Percentiles rank a stretch among this genome's conserved stretches.
Evolutionary conservation across 2,113 vertebrate species (phyloP).

Genomic region (Lonchura striata): DNA sequence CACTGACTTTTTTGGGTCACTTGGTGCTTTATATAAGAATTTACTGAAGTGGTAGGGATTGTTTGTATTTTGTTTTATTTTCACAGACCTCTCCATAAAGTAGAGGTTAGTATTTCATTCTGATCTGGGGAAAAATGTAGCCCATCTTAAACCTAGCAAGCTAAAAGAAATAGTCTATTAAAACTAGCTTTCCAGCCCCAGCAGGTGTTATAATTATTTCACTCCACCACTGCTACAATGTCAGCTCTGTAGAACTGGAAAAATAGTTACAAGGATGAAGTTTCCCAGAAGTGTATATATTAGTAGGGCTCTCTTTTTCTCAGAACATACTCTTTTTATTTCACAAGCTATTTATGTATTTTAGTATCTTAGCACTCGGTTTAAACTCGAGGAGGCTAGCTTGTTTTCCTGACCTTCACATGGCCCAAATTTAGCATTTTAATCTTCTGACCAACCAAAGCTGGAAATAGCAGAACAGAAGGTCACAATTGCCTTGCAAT

Average conservation of each 20-base stretch:
- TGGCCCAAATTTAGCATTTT: slow-evolving; percentile 8
- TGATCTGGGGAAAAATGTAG: not conserved
- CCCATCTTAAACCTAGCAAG: not conserved
- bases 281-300: not conserved
- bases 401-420: not conserved
- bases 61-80: not conserved
- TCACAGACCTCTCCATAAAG: not conserved
- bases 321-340: not conserved
- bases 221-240: not conserved
- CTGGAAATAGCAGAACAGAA: not conserved
- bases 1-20: not conserved
- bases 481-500: not conserved
- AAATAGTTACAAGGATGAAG: not conserved
- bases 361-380: not conserved
- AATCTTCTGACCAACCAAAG: not conserved
- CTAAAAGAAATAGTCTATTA: slow-evolving; percentile 5
- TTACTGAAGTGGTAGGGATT: not conserved
- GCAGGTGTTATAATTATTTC: slow-evolving; percentile 23
- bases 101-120: not conserved
- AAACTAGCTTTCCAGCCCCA: not conserved
- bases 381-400: not conserved
- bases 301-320: not conserved
- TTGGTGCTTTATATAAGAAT: not conserved
- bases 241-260: not conserved
- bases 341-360: not conserved